Base-by-base conservation (phyloP, 2,888 invertebrate species). In the Eupsilia transversa region DNA sequence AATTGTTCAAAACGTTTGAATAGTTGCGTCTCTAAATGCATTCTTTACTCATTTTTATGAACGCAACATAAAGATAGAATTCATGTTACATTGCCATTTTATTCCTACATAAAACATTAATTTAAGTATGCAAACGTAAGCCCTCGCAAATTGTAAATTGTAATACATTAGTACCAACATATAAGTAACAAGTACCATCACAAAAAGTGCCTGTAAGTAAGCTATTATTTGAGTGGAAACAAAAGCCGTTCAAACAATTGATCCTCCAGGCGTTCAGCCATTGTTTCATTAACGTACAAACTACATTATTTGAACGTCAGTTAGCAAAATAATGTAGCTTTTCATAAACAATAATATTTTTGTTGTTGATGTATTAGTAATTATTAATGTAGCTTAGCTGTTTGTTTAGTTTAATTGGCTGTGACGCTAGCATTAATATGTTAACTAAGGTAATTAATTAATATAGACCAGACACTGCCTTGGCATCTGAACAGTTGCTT, bases 181-280 rank as follows among this genome's bases (percentile, higher is more conserved):
- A 9, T 72, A 73, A n/a, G 20, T 57, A 35, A 27, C 71, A 71
- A 49, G 72, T 38, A 38, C 49, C 38, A 23, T 71, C n/a, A 9
- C 20, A 72, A 30, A 57, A 72, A 67, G 64, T 82, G 74, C 66
- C 69, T 74, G 80, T 59, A 68, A n/a, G 78, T 75, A 79, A 72
- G 69, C 65, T 74, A 79, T 83, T 83, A 83, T 85, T 87, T 85
- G 35, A 56, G 43, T 65, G 67, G 46, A 72, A 82, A 82, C 87
- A 86, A 86, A 87, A 87, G 86, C 77, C 79, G 63, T 63, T 61
- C 63, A 77, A 54, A 87, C 86, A 87, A 86, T 84, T 78, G 80
- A 75, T 43, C 87, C 86, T 71, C 63, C 73, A 69, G 84, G 87
- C 79, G 46, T 61, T 41, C 17, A 56, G n/a, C 80, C 57, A 86